Base-by-base conservation (phyloP, 1,140 invertebrate species). In the Drosophila pallidifrons region DNA sequence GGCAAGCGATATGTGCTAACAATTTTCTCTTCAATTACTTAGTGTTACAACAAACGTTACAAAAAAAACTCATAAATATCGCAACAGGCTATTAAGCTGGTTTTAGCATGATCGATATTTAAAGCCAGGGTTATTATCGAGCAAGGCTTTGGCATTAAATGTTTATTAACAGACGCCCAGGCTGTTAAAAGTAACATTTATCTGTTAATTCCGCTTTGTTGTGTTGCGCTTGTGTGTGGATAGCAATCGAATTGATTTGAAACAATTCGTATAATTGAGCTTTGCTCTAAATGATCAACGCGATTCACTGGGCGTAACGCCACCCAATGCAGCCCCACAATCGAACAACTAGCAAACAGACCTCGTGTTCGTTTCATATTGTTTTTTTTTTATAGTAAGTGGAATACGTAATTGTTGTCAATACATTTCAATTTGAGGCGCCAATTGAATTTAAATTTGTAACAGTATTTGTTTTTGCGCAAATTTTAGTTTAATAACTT, bases 371-470 rank as follows among this genome's bases (percentile, higher is more conserved):
- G 73, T 64, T 75, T 72, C 3, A 25, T 25, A 4, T 25, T 25
- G 20, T 25, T 25, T 65, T 16, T 32, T 75, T 68, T 55, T 3
- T 55, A 16, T 55, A 54, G 63, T 54, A 49, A 61, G 49, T 67
- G 43, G 43, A 43, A 51, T 47, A 49, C 49, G 75, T 80, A 79
- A 81, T 81, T 78, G 75, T 75, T 78, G 67, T 64, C 71, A 79
- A 75, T 79, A 79, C 79, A 20, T 67, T 80, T 75, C 66, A 80
- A 80, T 80, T 80, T 65, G 65, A 64, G 58, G 71, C 63, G 47
- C 57, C 70, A 78, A 80, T 80, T 80, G 75, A 80, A 69, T 80
- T 77, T 59, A 43, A 77, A 80, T 66, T 57, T 69, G 59, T 74
- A 74, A 66, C 64, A 69, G 43, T 66, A 47, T 74, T 38, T 38